Evolutionary conservation across 1,140 invertebrate genomes (phyloP).

Genomic region (Spodoptera frugiperda): DNA sequence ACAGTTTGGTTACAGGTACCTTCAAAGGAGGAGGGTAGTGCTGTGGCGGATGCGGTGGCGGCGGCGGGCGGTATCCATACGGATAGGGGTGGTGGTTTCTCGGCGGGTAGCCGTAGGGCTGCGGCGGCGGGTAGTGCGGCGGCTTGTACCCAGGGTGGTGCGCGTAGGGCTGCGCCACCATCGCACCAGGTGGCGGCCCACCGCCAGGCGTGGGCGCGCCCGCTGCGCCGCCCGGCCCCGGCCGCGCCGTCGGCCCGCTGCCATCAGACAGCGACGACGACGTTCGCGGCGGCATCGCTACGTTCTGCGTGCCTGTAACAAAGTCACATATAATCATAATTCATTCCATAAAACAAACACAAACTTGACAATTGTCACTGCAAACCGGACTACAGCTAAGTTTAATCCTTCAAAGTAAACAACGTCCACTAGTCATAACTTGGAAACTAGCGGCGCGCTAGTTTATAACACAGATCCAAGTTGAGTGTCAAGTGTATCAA

Average conservation of each 20-base stretch:
- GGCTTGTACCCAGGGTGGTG: slow-evolving; percentile 82
- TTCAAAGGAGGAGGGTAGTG: slow-evolving; percentile 76
- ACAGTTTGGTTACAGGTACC: slow-evolving; percentile 50
- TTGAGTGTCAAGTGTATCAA: slow-evolving; percentile 50
- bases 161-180: slow-evolving; percentile 87
- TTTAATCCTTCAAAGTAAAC: slow-evolving; percentile 4
- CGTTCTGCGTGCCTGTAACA: slow-evolving; percentile 93
- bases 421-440: slow-evolving; percentile 19
- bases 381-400: neutral
- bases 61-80: slow-evolving; percentile 75
- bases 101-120: slow-evolving; percentile 79
- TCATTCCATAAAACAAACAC: neutral
- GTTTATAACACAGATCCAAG: slow-evolving; percentile 40
- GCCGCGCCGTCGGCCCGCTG: slow-evolving; percentile 91
- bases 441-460: slow-evolving; percentile 2
- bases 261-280: slow-evolving; percentile 95
- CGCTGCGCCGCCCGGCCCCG: slow-evolving; percentile 85
- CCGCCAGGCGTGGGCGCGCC: slow-evolving; percentile 86
- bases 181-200: slow-evolving; percentile 71
- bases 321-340: slow-evolving; percentile 17
- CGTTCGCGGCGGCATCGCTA: slow-evolving; percentile 96
- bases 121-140: slow-evolving; percentile 78
- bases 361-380: neutral
- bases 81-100: slow-evolving; percentile 77
- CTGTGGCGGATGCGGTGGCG: slow-evolving; percentile 73